Evolutionary conservation across 2,797 vertebrate genomes (phyloP), one percentile per base, ranked within the genome.

Genomic region (Sciurus carolinensis): DNA sequence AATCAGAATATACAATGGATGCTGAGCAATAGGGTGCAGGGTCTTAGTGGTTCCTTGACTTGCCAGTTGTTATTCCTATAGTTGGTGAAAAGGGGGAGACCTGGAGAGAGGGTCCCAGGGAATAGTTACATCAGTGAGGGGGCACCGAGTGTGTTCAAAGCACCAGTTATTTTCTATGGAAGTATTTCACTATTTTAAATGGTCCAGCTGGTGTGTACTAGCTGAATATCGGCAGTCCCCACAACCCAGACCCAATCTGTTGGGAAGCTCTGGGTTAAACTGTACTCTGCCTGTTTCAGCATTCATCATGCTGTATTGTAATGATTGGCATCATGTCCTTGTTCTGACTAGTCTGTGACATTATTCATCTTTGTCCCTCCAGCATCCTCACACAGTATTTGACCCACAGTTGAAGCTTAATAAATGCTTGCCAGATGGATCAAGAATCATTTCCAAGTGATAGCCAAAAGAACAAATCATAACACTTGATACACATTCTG

Each of bases 371-470:
- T 90, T 83, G 44, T 95, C 62, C 81, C 75, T 87, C 75, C 33
- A 91, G 66, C 50, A 79, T 30, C 66, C 64, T 87, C 67, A 54
- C 15, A 24, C 6, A 80, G 24, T 85, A 62, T 44, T 50, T 82
- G 62, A 64, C 77, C 52, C 44, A 90, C 13, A 62, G 57, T 24
- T 82, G 76, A 96, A 92, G 4, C 17, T 84, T 84, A 87, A 85
- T 92, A 92, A 87, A 66, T 82, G 15, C 86, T 62, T 82, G 30
- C 67, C 94, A 66, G 79, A 95, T 96, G 62, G 73, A 79, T 89
- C 42, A 94, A 86, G 64, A 86, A 79, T 80, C 75, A 93, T 67
- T 92, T 93, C n/a, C 30, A 94, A 94, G 52, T 80, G n/a, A 84
- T 77, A 92, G n/a, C 5, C 36, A 92, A 91, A 94, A 77, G 33